Base-by-base conservation (phyloP, 2,113 vertebrate genomes). In the Sinocyclocheilus anophthalmus region DNA sequence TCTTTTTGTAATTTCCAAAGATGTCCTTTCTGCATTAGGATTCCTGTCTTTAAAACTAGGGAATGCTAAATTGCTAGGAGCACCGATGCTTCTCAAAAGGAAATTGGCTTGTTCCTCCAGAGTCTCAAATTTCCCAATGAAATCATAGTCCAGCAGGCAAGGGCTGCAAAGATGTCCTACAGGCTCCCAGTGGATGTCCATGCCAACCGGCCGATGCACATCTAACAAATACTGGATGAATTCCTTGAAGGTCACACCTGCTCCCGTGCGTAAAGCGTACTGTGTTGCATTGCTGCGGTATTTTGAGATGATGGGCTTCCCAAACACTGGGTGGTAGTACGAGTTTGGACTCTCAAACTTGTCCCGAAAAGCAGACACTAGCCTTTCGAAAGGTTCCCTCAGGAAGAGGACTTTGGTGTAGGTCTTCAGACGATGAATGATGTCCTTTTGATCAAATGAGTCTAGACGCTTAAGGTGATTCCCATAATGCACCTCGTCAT, bases 171-270 rank as follows among this genome's bases (percentile, higher is more conserved):
- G 95, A 0, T 96, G 96, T 82, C 97, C 96, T 6, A 96, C 96
- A 0, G 96, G 93, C 93, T 99, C 97, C 98, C 98, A 99, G 93
- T 99, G 97, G 90, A 98, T 98, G 0, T 98, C 99, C 93, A 98
- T 97, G 37, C 97, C 97, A 87, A 96, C 97, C 4, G 96, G 95
- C 10, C 94, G 93, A 91, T 96, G 97, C 0, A 98, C 97, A 18
- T 99, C 97, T 89, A 97, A 94, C 65, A 99, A 93, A 91, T 98
- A 99, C 90, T 97, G 96, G 39, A 99, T 96, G 3, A 99, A 98
- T 93, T 99, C 98, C 22, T 96, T 94, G 0, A 99, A 99, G 87
- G 95, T 96, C 83, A 99, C 97, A 0, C 98, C 96, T 0, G 97
- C 94, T 1, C 98, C 98, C 0, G 89, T 94, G 84, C 96, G 94